These are phyloP conservation scores for Drosophila subsilvestris DNA, from an alignment of 2,888 invertebrate species.

Conservation along the genomic window DNA sequence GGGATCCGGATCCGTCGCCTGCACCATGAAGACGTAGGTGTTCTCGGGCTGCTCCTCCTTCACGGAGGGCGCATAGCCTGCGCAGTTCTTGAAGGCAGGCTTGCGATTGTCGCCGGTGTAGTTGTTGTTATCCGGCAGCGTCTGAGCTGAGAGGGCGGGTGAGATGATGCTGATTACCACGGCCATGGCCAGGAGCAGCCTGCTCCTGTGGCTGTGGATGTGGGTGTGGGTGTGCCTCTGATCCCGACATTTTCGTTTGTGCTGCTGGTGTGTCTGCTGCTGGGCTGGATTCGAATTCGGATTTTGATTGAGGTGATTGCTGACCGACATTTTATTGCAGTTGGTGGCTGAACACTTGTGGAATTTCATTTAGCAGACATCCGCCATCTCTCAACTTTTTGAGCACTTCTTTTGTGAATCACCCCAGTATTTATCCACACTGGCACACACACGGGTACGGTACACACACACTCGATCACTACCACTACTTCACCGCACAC, in stretches of 20 bases:
- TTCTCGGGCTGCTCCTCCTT: constrained; percentile 91
- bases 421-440: constrained; percentile 58
- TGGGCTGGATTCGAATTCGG: constrained; percentile 51
- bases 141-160: constrained; percentile 36
- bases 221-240: constrained; percentile 22
- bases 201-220: constrained; percentile 14
- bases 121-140: constrained; percentile 49
- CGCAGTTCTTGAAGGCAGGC: constrained; percentile 94
- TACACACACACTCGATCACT: constrained; percentile 21
- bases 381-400: constrained; percentile 43
- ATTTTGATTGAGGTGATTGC: constrained; percentile 20
- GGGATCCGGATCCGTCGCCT: constrained; percentile 86
- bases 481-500: constrained; percentile 26
- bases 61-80: constrained; percentile 91
- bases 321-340: constrained; percentile 74
- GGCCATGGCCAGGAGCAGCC: constrained; percentile 17
- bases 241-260: constrained; percentile 63
- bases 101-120: constrained; percentile 89
- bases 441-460: constrained; percentile 5
- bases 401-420: constrained; percentile 49
- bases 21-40: constrained; percentile 88
- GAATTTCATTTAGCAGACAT: constrained; percentile 47
- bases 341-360: constrained; percentile 24
- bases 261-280: constrained; percentile 67
- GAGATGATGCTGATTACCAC: constrained; percentile 24